Base-by-base conservation (phyloP, 2,888 invertebrate genomes). In the Cataglyphis cursor region DNA sequence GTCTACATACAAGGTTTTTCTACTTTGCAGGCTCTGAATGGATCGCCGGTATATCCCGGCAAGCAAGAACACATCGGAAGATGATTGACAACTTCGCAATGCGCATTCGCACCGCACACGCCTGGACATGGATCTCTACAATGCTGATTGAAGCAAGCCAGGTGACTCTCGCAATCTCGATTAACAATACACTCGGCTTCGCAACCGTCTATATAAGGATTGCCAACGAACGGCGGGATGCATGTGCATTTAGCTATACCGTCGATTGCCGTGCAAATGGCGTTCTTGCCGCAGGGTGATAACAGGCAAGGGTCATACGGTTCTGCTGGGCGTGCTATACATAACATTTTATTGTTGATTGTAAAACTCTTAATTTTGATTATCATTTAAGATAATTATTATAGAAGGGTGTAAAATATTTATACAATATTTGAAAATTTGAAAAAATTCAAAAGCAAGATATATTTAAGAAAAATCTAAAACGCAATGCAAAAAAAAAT, bases 111-210 rank as follows among this genome's bases (percentile, higher is more conserved):
- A 5, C 98, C 98, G 92, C 98, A 98, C 74, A 97, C 96, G 80
- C 98, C 98, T 85, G 96, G 97, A 92, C 98, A 98, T 8, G 98
- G 98, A 95, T 98, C 97, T 90, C 98, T 96, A 90, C 98, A 98
- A 93, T 98, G 97, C 92, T 97, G 97, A 82, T 97, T 97, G 65
- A 98, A 96, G 93, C 98, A 98, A 54, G 98, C 97, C 85, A 97
- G 95, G 91, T 97, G 96, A 88, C 96, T 97, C 8, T 97, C 96
- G 93, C 98, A 98, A 92, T 98, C 98, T 0, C 97, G 96, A 94
- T 97, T 98, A 87, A 97, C 96, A 15, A 97, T 96, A 94, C 98
- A 98, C 95, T 98, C 98, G 3, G 98, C 98, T 86, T 97, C 96
- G 92, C 98, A 98, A 48, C 98, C 98, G 24, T 90, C 93, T 64